These are phyloP conservation scores for Petroica traversi DNA, from an alignment of 2,113 vertebrate genomes.

Conservation along the genomic window DNA sequence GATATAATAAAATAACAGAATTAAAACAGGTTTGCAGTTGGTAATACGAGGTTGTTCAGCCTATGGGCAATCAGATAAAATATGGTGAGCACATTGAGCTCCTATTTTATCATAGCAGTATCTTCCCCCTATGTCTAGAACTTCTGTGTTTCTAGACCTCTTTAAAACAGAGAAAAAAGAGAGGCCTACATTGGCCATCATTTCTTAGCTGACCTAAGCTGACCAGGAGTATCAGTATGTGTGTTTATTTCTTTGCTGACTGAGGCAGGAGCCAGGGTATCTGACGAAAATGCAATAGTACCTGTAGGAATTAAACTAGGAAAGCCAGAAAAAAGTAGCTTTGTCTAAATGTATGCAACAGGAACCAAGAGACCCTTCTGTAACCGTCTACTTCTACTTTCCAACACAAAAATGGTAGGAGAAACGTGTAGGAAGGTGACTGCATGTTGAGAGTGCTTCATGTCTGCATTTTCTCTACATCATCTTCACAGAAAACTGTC, in stretches of 20 bases:
- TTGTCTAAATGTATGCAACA: not conserved
- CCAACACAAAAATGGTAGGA: not conserved
- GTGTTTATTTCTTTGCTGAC: not conserved
- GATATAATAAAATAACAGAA: not conserved
- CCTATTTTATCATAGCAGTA: not conserved
- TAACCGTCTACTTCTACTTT: not conserved
- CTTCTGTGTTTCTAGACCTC: not conserved
- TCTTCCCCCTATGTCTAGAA: not conserved
- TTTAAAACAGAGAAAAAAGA: not conserved
- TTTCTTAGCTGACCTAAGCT: not conserved
- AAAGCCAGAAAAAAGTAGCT: not conserved
- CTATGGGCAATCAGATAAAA: not conserved
- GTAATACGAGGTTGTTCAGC: not conserved
- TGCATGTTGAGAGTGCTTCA: not conserved
- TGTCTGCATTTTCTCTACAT: not conserved
- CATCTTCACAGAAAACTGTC: not conserved
- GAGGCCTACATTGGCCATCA: not conserved
- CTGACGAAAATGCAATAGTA: not conserved
- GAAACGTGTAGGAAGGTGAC: not conserved
- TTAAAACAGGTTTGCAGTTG: not conserved
- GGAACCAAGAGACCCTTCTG: not conserved
- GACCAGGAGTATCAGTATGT: not conserved
- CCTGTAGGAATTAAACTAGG: not conserved
- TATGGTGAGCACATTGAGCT: accelerated
- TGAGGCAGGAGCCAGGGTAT: not conserved